A percentile compares a stretch with the other conserved stretches of the same genome.
phyloP scores from a whole-genome alignment of 2,797 vertebrate genomes.

The Pipistrellus pipistrellus region DNA sequence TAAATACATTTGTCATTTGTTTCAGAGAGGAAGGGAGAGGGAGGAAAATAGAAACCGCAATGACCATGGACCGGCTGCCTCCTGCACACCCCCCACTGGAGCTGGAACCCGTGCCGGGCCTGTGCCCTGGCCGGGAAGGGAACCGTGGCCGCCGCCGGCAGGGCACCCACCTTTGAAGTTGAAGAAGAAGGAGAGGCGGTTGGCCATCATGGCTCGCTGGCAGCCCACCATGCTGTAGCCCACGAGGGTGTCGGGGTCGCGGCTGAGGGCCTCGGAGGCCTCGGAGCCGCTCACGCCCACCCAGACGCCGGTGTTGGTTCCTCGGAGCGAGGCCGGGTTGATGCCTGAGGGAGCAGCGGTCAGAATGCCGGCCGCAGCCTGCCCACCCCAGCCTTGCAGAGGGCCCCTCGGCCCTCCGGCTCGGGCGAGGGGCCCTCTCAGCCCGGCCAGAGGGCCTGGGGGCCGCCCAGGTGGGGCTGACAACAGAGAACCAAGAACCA shows the following conservation, averaged over 20 bases:
- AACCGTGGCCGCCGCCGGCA: too few relatives aligned
- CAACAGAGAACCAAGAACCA: background rate
- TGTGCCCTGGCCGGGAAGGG: too few relatives aligned
- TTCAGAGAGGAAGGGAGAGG: too few relatives aligned
- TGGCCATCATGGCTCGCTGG: constrained; percentile 98
- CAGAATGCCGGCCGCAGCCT: fast-evolving
- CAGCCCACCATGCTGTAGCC: constrained; percentile 99
- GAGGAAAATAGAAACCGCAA: too few relatives aligned
- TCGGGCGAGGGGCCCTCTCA: background rate
- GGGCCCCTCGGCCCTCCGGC: background rate
- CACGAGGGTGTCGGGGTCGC: constrained; percentile 95
- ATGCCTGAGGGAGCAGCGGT: constrained; percentile 89
- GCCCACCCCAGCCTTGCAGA: background rate
- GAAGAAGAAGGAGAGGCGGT: constrained; percentile 97
- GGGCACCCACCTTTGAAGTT: constrained; percentile 93
- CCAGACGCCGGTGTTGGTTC: constrained; percentile 95
- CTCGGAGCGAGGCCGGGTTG: constrained; percentile 92
- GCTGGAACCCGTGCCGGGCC: too few relatives aligned
- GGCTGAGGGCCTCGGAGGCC: constrained; percentile 95
- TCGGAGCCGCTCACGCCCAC: constrained; percentile 96
- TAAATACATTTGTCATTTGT: fast-evolving
- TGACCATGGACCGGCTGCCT: too few relatives aligned
- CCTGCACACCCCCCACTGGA: too few relatives aligned
- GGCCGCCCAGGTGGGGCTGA: background rate
- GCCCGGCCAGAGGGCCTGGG: background rate